Conservation (phyloP, 1,140 invertebrate genomes). For the Dreissena polymorpha region DNA sequence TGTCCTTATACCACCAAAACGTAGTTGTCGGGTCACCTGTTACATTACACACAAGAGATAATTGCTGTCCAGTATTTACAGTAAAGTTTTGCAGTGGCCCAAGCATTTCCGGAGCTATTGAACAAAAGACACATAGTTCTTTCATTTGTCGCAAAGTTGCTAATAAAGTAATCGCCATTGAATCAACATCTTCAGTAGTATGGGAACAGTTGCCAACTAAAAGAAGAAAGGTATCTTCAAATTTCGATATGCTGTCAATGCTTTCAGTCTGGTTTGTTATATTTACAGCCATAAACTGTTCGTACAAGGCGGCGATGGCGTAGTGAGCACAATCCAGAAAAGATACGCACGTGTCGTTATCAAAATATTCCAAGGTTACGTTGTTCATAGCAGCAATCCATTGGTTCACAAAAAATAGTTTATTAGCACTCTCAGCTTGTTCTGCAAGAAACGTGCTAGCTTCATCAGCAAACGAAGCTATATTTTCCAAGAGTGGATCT, state of each 20-base stretch:
- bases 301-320: slow-evolving; percentile 19
- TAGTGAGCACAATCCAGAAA: slow-evolving; percentile 31
- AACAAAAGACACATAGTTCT: slow-evolving; percentile 17
- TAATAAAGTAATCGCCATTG: background rate
- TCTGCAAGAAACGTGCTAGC: background rate
- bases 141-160: background rate
- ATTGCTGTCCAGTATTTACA: slow-evolving; percentile 5
- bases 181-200: background rate
- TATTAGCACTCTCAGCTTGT: slow-evolving; percentile 1
- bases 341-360: background rate
- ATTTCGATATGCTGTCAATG: background rate
- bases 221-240: slow-evolving; percentile 15
- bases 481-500: slow-evolving; percentile 26
- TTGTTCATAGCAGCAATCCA: slow-evolving; percentile 39
- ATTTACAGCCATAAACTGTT: slow-evolving; percentile 16
- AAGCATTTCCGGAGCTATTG: slow-evolving; percentile 17
- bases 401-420: slow-evolving; percentile 2
- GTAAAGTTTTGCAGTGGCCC: slow-evolving; percentile 7
- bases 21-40: background rate
- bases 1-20: slow-evolving; percentile 15
- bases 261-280: background rate
- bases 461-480: background rate
- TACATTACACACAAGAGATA: slow-evolving; percentile 11
- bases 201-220: background rate
- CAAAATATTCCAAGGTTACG: background rate